Percentiles rank a stretch among this genome's conserved stretches.
These are phyloP conservation scores for Hyalella azteca DNA, from an alignment of 2,888 invertebrate genomes.

Conservation along the genomic window DNA sequence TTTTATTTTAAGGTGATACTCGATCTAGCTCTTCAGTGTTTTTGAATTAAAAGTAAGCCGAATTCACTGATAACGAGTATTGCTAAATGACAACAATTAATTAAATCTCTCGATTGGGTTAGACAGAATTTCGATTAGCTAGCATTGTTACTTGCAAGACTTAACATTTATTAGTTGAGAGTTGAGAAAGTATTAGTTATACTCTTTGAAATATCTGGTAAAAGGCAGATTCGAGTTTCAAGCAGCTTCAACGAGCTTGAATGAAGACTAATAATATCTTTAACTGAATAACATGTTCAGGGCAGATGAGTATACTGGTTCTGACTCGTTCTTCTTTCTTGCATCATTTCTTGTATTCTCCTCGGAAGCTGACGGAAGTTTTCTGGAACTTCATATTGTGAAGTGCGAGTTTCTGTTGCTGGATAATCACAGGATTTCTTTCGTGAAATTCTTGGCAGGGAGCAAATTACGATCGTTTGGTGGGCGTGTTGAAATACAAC, in stretches of 20 bases:
- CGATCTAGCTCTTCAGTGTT: too few species aligned
- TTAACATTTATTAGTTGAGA: background rate
- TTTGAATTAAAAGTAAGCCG: too few species aligned
- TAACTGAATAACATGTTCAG: background rate
- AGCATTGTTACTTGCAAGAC: too few species aligned
- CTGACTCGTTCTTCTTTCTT: background rate
- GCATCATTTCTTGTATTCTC: background rate
- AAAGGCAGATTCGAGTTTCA: too few species aligned
- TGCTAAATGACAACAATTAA: too few species aligned
- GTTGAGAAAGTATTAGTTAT: background rate
- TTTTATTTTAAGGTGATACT: too few species aligned
- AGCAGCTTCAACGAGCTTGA: background rate
- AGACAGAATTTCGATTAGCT: too few species aligned
- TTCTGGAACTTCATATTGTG: background rate
- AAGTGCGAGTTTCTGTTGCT: constrained; percentile 1
- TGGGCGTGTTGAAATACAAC: constrained; percentile 24
- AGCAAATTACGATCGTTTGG: constrained; percentile 34
- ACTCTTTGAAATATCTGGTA: background rate
- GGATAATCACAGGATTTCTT: constrained; percentile 23
- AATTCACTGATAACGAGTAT: too few species aligned
- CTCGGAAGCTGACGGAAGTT: background rate
- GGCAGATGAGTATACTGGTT: background rate
- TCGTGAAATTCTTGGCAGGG: constrained; percentile 23
- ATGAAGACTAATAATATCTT: background rate
- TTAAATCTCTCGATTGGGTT: too few species aligned